Evolutionary conservation across 1,140 invertebrate genomes (phyloP).

Genomic region (Coelopa frigida): DNA sequence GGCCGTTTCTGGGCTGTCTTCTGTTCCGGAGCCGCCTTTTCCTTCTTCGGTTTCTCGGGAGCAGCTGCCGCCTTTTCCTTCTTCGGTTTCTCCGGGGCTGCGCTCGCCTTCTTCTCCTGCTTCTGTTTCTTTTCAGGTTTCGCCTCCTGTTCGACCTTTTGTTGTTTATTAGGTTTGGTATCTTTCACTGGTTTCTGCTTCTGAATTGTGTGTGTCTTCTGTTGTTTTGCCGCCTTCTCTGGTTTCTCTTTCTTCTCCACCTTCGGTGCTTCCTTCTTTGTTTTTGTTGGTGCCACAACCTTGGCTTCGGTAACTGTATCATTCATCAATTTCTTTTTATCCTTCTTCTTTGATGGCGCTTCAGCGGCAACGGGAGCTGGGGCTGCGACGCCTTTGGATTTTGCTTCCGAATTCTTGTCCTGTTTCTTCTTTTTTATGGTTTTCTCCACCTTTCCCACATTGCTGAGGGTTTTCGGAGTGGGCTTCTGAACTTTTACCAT

Average conservation of each 20-base stretch:
- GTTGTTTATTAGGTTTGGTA: neutral
- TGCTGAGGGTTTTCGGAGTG: conserved; percentile 5
- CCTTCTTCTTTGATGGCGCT: conserved; percentile 1
- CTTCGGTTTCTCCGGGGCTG: no score
- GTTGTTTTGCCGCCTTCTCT: neutral
- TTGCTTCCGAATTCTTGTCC: no score
- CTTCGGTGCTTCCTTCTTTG: neutral
- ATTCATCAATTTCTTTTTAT: neutral
- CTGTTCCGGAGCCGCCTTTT: no score
- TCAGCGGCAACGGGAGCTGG: conserved; percentile 6
- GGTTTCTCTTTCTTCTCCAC: neutral
- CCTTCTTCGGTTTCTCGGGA: no score
- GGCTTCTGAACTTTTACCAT: conserved; percentile 18
- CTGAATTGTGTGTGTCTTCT: neutral
- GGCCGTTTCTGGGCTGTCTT: conserved; percentile 11
- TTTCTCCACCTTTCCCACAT: conserved; percentile 5
- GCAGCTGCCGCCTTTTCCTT: neutral
- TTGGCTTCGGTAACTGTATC: neutral
- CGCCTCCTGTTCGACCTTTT: neutral
- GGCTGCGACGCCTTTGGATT: neutral
- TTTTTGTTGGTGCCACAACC: neutral
- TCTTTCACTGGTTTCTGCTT: neutral
- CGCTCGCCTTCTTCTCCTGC: neutral
- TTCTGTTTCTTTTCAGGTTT: neutral
- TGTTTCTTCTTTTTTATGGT: conserved; percentile 4